Percentiles rank a stretch among this genome's conserved stretches.
Conservation (phyloP, 2,113 vertebrate species). For the Dunckerocampus dactyliophorus region DNA sequence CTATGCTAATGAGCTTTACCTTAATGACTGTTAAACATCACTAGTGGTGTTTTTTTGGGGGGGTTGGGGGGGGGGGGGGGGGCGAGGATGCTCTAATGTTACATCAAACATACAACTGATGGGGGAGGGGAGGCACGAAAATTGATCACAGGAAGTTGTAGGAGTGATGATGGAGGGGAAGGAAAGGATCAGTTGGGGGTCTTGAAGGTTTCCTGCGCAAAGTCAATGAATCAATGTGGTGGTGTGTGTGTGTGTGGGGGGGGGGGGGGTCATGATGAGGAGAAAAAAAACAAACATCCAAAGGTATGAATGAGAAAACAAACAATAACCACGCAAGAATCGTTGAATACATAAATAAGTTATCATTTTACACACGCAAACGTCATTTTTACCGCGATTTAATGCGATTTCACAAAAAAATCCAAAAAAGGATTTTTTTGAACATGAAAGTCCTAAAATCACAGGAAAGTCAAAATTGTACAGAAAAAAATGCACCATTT, state of each 20-base stretch:
- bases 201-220: constrained; percentile 47
- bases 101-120: constrained; percentile 59
- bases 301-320: constrained; percentile 30
- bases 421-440: too few species aligned
- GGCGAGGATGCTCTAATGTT: constrained; percentile 50
- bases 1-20: constrained; percentile 77
- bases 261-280: constrained; percentile 48
- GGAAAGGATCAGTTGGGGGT: too few species aligned
- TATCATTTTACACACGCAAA: too few species aligned
- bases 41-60: constrained; percentile 27
- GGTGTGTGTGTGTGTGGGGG: too few species aligned
- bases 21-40: constrained; percentile 75
- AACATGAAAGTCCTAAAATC: too few species aligned
- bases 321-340: constrained; percentile 35
- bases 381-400: too few species aligned
- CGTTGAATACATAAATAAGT: too few species aligned
- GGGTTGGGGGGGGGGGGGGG: constrained; percentile 25
- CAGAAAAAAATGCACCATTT: too few species aligned
- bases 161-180: too few species aligned
- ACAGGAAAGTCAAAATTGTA: too few species aligned
- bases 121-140: constrained; percentile 32
- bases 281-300: too few species aligned
- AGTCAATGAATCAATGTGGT: constrained; percentile 58
- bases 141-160: constrained; percentile 49
- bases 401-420: too few species aligned